phyloP scores from a whole-genome alignment of 2,113 vertebrate genomes.

The Crotalus tigris region DNA sequence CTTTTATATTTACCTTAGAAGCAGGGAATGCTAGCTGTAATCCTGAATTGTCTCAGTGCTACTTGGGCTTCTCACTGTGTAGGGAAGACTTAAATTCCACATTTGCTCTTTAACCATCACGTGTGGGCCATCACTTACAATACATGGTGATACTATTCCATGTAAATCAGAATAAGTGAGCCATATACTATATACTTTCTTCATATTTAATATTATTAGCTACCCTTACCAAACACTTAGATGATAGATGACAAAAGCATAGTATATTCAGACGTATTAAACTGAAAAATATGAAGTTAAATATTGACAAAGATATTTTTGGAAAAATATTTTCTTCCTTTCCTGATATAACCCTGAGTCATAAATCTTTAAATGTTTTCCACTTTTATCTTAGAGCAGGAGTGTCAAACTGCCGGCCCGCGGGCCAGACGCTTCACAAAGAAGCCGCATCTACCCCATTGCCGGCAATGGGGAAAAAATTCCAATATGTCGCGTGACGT shows the following conservation, averaged over 20 bases:
- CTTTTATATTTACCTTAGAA: neutral
- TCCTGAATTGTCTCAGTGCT: neutral
- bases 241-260: neutral
- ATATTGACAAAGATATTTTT: neutral
- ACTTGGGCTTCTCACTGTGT: neutral
- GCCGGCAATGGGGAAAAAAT: too few species aligned
- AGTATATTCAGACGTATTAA: neutral
- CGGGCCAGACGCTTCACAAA: too few species aligned
- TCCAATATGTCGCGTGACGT: too few species aligned
- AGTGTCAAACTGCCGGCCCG: too few species aligned
- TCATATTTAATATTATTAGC: neutral
- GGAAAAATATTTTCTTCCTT: neutral
- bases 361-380: neutral
- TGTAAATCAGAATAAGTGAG: neutral
- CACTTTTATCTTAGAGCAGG: neutral
- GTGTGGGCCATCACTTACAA: neutral
- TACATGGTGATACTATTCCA: neutral
- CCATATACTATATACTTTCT: neutral
- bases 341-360: neutral
- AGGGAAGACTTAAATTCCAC: neutral
- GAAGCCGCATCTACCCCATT: too few species aligned
- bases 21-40: neutral
- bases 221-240: neutral
- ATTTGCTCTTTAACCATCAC: neutral
- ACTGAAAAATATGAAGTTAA: neutral